Evolutionary conservation across 2,888 invertebrate species (phyloP).

Genomic region (Drosophila trichaetosa): DNA sequence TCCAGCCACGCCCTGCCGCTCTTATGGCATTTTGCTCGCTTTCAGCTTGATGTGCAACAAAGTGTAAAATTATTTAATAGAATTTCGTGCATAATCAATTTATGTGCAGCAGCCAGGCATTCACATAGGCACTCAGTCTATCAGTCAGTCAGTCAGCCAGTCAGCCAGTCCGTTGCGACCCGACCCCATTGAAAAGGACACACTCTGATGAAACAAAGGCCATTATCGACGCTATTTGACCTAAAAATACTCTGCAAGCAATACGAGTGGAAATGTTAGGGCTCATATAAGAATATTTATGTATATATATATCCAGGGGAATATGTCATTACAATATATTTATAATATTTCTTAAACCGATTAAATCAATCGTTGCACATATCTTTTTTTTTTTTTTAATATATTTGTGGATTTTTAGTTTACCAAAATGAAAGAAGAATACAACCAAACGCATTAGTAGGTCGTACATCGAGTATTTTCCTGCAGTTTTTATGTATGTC

Average conservation of each 20-base stretch:
- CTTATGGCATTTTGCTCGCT: constrained; percentile 75
- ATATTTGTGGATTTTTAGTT: background rate
- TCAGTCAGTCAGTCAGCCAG: constrained; percentile 19
- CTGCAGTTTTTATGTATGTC: background rate
- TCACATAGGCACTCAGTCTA: constrained; percentile 45
- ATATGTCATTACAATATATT: background rate
- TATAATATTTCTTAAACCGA: background rate
- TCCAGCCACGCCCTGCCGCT: constrained; percentile 49
- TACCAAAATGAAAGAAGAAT: background rate
- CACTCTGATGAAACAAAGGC: constrained; percentile 49
- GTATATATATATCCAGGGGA: background rate
- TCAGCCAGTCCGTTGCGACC: constrained; percentile 15
- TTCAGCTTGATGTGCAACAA: constrained; percentile 80
- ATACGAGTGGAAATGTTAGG: background rate
- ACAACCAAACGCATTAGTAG: background rate
- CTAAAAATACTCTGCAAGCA: constrained; percentile 29
- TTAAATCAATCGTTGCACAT: background rate
- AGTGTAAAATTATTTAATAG: constrained; percentile 82
- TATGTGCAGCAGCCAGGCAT: constrained; percentile 76
- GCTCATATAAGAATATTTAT: background rate
- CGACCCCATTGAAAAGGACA: constrained; percentile 52
- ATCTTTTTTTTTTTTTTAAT: background rate
- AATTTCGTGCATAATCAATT: constrained; percentile 81
- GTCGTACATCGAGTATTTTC: background rate
- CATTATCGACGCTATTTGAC: constrained; percentile 18